These are phyloP conservation scores for Intellagama lesueurii DNA, from an alignment of 2,797 vertebrate genomes.

Conservation along the genomic window DNA sequence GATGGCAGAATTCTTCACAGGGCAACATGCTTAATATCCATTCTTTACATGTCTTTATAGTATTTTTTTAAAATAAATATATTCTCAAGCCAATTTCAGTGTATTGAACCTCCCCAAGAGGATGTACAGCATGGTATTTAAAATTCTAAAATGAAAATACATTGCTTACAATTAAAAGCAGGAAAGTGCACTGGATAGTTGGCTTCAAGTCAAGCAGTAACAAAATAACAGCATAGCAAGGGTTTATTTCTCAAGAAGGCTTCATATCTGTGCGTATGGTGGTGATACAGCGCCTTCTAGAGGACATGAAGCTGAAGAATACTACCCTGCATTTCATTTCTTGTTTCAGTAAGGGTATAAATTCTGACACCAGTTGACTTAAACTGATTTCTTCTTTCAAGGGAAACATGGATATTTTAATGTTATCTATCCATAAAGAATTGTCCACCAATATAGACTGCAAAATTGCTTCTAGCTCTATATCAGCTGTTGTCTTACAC, in stretches of 20 bases:
- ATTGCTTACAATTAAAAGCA: rapidly evolving
- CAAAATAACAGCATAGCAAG: background rate
- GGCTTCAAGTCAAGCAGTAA: background rate
- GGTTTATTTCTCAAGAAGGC: background rate
- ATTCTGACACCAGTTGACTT: rapidly evolving
- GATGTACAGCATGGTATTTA: rapidly evolving
- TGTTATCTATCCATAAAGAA: background rate
- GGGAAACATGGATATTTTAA: background rate
- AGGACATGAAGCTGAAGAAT: constrained; percentile 42
- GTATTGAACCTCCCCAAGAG: background rate
- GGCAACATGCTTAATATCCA: background rate
- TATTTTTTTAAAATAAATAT: background rate
- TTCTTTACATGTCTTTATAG: rapidly evolving
- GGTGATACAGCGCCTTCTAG: constrained; percentile 67
- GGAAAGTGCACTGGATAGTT: background rate
- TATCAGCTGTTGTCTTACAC: background rate
- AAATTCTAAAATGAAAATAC: background rate
- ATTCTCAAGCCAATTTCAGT: rapidly evolving
- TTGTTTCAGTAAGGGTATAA: background rate
- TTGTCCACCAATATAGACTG: background rate
- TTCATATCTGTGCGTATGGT: background rate
- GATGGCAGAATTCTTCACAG: background rate
- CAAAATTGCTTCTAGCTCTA: background rate
- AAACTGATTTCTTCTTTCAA: background rate
- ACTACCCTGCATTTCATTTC: background rate